Conservation (phyloP, 2,888 invertebrate genomes). For the Hypena proboscidalis region DNA sequence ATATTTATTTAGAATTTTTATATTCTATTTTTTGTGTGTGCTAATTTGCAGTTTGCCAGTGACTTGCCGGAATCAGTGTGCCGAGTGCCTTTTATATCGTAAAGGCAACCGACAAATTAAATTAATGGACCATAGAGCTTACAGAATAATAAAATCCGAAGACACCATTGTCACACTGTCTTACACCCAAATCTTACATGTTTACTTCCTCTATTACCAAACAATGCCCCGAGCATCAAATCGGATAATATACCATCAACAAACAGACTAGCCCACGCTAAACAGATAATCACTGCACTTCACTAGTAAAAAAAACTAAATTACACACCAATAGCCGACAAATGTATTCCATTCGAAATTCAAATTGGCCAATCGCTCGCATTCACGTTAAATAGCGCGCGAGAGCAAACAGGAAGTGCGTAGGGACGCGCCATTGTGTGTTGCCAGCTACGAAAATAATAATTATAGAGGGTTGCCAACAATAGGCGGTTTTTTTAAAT, state of each 20-base stretch:
- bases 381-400: constrained; percentile 85
- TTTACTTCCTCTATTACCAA: constrained; percentile 40
- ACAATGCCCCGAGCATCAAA: constrained; percentile 15
- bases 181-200: constrained; percentile 3
- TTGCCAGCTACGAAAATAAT: constrained; percentile 85
- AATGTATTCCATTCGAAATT: constrained; percentile 79
- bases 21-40: too few relatives aligned
- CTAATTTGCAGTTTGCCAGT: too few relatives aligned
- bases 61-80: too few relatives aligned
- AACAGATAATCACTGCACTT: constrained; percentile 44
- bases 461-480: constrained; percentile 82
- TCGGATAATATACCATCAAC: constrained; percentile 21
- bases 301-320: constrained; percentile 61
- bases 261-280: constrained; percentile 35
- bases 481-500: constrained; percentile 74
- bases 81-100: too few relatives aligned
- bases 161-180: background rate
- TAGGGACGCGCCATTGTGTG: constrained; percentile 75
- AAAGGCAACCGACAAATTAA: too few relatives aligned
- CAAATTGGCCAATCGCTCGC: constrained; percentile 81
- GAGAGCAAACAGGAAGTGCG: constrained; percentile 83
- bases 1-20: too few relatives aligned
- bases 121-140: too few relatives aligned
- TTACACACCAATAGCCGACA: constrained; percentile 65
- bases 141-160: too few relatives aligned